Evolutionary conservation across 2,797 vertebrate genomes (phyloP).

Genomic region (Microhierax caerulescens): DNA sequence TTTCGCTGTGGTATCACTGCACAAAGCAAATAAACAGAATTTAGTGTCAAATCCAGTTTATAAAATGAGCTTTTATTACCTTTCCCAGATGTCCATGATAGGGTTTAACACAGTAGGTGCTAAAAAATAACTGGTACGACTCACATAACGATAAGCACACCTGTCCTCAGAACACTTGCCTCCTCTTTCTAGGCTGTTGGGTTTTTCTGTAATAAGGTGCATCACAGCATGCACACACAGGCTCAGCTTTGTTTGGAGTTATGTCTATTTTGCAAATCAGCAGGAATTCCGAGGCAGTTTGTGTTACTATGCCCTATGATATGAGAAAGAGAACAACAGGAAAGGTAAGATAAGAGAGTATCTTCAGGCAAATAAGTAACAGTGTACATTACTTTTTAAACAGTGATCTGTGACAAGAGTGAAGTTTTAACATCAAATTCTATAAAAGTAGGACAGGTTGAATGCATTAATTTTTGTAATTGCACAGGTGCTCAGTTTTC

Average conservation of each 20-base stretch:
- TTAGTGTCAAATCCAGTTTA: conserved; percentile 43
- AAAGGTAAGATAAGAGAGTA: not conserved
- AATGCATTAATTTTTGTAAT: not conserved
- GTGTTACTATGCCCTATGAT: not conserved
- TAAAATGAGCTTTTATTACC: conserved; percentile 27
- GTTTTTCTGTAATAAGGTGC: not conserved
- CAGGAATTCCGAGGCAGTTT: not conserved
- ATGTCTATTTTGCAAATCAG: not conserved
- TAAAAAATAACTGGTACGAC: not conserved
- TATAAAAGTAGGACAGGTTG: not conserved
- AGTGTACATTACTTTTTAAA: not conserved
- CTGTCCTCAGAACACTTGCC: not conserved
- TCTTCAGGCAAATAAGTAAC: not conserved
- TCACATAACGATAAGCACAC: not conserved
- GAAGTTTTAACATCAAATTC: not conserved
- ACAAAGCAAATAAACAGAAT: conserved; percentile 49
- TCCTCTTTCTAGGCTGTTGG: not conserved
- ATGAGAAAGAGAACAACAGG: not conserved
- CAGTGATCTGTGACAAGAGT: not conserved
- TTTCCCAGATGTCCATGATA: not conserved
- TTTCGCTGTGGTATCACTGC: not conserved
- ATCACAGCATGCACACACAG: not conserved
- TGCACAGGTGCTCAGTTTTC: not conserved
- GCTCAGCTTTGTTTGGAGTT: not conserved
- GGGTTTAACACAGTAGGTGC: conserved; percentile 27